phyloP scores from a whole-genome alignment of 2,888 invertebrate species.

The Saturnia japonica region DNA sequence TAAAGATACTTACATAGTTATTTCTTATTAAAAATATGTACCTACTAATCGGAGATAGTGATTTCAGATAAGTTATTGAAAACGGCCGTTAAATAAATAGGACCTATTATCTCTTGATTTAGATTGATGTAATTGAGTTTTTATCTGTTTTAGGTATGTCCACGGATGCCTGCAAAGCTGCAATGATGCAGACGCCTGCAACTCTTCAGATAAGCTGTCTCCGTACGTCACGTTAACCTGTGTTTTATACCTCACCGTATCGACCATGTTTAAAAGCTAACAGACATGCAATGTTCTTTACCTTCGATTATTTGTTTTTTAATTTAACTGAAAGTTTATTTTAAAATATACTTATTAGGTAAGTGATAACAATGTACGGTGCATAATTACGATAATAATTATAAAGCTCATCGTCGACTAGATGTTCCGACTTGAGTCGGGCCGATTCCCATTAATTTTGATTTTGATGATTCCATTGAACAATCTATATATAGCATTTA shows the following conservation, averaged over 20 bases:
- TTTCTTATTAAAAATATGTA: too few species aligned
- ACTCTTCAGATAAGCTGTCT: conserved; percentile 51
- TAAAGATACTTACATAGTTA: too few species aligned
- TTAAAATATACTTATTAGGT: background rate
- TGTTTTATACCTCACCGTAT: background rate
- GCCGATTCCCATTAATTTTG: background rate
- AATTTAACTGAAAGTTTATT: background rate
- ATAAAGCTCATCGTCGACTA: background rate
- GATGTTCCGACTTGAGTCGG: background rate
- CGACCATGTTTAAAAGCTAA: conserved; percentile 47
- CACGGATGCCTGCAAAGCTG: conserved; percentile 97
- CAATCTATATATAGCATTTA: too few species aligned
- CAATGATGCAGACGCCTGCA: conserved; percentile 96
- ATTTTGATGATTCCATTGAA: too few species aligned
- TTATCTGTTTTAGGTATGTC: conserved; percentile 85
- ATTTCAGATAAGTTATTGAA: too few species aligned
- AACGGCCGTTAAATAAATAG: too few species aligned
- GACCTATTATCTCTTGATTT: too few species aligned
- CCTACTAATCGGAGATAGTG: too few species aligned
- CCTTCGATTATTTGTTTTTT: background rate
- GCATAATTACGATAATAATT: background rate
- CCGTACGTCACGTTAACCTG: conserved; percentile 11
- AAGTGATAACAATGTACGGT: background rate
- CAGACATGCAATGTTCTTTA: conserved; percentile 26
- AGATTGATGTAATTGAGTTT: background rate